Evolutionary conservation across 2,113 vertebrate species (phyloP), one percentile per base, ranked within the genome.

Genomic region (Strigops habroptila): DNA sequence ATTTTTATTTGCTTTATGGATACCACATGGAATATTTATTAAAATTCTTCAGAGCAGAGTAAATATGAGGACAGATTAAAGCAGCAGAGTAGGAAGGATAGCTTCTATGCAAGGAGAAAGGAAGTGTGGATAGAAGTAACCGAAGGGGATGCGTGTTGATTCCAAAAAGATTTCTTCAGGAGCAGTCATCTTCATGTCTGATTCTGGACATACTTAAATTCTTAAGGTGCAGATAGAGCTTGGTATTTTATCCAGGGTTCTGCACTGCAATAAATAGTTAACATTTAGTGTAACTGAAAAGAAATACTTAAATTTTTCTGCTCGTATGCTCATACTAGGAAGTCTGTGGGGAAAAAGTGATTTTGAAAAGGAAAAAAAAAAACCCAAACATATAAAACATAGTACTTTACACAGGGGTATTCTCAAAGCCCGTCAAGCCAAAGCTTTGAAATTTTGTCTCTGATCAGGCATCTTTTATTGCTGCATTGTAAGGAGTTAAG

Each of bases 1-100:
- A 81, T 91, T 96, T 94, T 95, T 96, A 88, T 96, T 94, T 95
- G 86, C 77, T 91, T 90, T 95, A 46, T 84, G 62, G 74, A 53
- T 71, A 84, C 9, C 57, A 52, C 41, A 71, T 77, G 49, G 82
- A 88, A 81, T 93, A 95, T 95, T 95, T 93, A 94, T 94, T 96
- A 84, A 84, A 93, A 91, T 92, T 92, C 65, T 93, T 96, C 69
- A 73, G 76, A 92, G 88, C 78, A 69, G 41, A 33, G 76, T 91
- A 93, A 96, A 96, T 95, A 88, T 43, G 41, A 68, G 31, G 57
- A 90, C 64, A 81, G 80, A 76, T 81, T 91, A 78, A 93, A 88
- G 83, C 73, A 73, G 51, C 35, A 44, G 92, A 83, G 51, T 51
- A 60, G 89, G 82, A 90, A 84, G 57, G 37, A 33, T 39, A 12